Base-by-base conservation (phyloP, 1,140 invertebrate genomes). In the Elymnias hypermnestra region DNA sequence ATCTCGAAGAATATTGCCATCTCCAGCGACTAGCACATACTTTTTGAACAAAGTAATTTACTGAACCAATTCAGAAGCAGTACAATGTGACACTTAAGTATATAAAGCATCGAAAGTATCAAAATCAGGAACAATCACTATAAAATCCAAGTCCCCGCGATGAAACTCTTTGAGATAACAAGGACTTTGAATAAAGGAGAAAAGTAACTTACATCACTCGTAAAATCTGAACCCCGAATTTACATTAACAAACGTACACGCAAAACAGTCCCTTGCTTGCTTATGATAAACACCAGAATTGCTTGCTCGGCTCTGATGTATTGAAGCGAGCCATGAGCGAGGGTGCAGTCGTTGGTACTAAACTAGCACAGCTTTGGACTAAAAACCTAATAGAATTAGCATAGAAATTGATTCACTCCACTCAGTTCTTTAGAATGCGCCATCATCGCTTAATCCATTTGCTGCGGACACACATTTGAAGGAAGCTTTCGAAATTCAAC, bases 381-480 rank as follows among this genome's bases (percentile, higher is more conserved):
- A 57, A 65, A 65, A 62, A 62, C 46, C 63, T 53, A 63, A 66
- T 66, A 60, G 59, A 63, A 63, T 66, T 66, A 63, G 51, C 63
- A 66, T 66, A 66, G 63, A 60, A 67, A 67, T 63, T 55, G 63
- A 59, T 66, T 59, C 63, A 55, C 52, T 52, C 57, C 50, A 38
- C 8, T 49, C 44, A 45, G 35, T 53, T 55, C 54, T 57, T 53
- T 43, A 26, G 35, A 38, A 44, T 31, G 49, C 31, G 42, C 50
- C 49, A 63, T 57, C 64, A 63, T 63, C 53, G 50, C 60, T 61
- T 61, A 60, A 63, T 67, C 60, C 53, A 60, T 63, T 66, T 60
- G 53, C 63, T 43, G 48, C 53, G 49, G 56, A 49, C 55, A 62
- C 55, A 52, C 46, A 43, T 54, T 57, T 56, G 36, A 37, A 47